These are phyloP conservation scores for Paracyclopina nana DNA, from an alignment of 1,140 invertebrate species.

Conservation along the genomic window DNA sequence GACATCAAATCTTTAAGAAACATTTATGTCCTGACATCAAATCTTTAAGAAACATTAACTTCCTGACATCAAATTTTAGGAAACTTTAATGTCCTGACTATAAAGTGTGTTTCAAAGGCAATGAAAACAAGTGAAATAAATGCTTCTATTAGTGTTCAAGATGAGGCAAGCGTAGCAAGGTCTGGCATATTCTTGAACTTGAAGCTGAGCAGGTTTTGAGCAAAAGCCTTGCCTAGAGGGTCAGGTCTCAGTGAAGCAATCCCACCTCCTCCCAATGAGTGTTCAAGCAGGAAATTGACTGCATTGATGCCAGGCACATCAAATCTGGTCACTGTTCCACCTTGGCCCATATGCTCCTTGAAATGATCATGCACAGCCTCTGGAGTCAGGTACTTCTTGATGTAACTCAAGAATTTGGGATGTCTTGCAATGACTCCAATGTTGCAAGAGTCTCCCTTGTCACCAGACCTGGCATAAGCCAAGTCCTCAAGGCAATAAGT, in stretches of 20 bases:
- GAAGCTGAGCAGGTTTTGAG: constrained; percentile 30
- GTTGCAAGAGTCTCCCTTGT: constrained; percentile 33
- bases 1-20: no score
- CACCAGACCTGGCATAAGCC: constrained; percentile 33
- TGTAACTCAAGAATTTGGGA: constrained; percentile 27
- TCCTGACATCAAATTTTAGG: no score
- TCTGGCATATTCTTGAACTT: constrained; percentile 26
- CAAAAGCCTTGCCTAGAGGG: constrained; percentile 31
- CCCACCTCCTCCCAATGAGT: constrained; percentile 30
- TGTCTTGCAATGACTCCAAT: constrained; percentile 32
- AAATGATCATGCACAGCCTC: constrained; percentile 29
- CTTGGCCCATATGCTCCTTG: constrained; percentile 9
- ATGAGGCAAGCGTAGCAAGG: no score
- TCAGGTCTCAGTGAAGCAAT: constrained; percentile 31
- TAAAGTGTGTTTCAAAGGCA: no score
- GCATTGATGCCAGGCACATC: constrained; percentile 29
- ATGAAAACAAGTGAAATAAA: no score
- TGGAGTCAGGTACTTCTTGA: constrained; percentile 26
- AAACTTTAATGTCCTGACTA: no score
- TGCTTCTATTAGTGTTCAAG: no score
- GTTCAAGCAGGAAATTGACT: constrained; percentile 30
- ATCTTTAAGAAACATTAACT: no score
- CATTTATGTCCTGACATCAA: no score
- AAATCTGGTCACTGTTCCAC: constrained; percentile 23
- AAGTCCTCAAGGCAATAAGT: constrained; percentile 29